A percentile compares a stretch with the other conserved stretches of the same genome.
phyloP scores from a whole-genome alignment of 2,113 vertebrate species.

The Microcebus tavaratra region DNA sequence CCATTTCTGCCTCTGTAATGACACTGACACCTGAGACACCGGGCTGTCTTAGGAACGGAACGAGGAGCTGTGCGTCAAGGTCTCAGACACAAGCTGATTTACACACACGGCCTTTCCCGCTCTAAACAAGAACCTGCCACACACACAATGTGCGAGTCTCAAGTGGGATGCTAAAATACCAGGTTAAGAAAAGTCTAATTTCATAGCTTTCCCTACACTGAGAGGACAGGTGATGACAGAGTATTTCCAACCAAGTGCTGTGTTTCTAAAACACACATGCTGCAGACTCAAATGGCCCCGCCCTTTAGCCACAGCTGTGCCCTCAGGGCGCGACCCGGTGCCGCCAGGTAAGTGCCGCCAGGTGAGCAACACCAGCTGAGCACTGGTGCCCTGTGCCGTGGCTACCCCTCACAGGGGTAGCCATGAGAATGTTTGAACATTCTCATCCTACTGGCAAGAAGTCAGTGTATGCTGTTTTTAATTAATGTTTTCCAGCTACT shows the following conservation, averaged over 20 bases:
- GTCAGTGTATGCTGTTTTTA: not conserved
- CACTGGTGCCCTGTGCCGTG: not conserved
- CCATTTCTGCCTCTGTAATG: not conserved
- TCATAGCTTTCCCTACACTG: not conserved
- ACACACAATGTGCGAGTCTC: not conserved
- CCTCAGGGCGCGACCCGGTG: too few relatives aligned
- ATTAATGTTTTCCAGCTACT: constrained; percentile 21
- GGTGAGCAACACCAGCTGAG: too few relatives aligned
- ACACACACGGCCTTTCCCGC: not conserved
- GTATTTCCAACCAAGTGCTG: not conserved
- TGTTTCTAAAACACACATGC: not conserved
- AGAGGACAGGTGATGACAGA: not conserved
- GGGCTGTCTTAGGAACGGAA: not conserved
- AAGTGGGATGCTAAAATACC: not conserved
- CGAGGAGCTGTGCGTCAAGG: not conserved
- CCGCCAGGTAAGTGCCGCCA: not conserved
- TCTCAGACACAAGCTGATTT: not conserved
- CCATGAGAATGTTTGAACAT: not conserved
- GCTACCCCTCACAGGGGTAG: not conserved
- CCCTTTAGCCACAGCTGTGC: not conserved
- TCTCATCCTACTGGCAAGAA: not conserved
- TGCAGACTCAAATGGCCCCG: not conserved
- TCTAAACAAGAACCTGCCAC: not conserved
- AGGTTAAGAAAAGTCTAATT: not conserved
- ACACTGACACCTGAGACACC: not conserved